These are phyloP conservation scores for Tupiocoris notatus DNA, from an alignment of 2,888 invertebrate species.

Conservation along the genomic window DNA sequence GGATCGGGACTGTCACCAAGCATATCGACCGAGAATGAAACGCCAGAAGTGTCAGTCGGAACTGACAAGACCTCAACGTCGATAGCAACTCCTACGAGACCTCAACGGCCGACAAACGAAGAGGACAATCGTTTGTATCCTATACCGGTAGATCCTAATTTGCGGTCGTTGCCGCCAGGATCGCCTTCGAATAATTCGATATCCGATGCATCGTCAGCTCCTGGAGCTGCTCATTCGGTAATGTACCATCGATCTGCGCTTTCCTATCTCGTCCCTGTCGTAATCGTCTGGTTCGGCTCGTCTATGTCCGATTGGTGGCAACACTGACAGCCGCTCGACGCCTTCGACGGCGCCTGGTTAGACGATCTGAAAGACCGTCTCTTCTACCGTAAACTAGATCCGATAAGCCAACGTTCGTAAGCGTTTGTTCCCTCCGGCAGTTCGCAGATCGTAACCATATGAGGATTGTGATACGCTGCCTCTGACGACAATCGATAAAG, in stretches of 20 bases:
- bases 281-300: conserved; percentile 82
- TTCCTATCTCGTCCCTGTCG: conserved; percentile 76
- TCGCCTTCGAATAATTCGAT: conserved; percentile 41
- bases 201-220: conserved; percentile 15
- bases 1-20: conserved; percentile 44
- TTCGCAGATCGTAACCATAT: too few relatives aligned
- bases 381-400: not conserved
- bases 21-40: conserved; percentile 33
- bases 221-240: conserved; percentile 6
- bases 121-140: conserved; percentile 48
- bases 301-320: conserved; percentile 75
- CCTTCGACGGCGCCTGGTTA: conserved; percentile 2
- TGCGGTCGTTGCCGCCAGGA: not conserved
- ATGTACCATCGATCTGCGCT: conserved; percentile 58
- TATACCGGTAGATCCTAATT: conserved; percentile 40
- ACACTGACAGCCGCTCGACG: conserved; percentile 34
- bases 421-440: not conserved
- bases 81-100: not conserved
- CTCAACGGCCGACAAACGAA: conserved; percentile 44
- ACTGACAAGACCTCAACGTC: conserved; percentile 11
- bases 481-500: too few relatives aligned
- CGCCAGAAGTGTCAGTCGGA: conserved; percentile 22
- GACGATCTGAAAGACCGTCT: conserved; percentile 24
- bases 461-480: too few relatives aligned
- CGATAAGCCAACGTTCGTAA: not conserved